Evolutionary conservation across 2,797 vertebrate species (phyloP).

Genomic region (Premnoplex brunnescens): DNA sequence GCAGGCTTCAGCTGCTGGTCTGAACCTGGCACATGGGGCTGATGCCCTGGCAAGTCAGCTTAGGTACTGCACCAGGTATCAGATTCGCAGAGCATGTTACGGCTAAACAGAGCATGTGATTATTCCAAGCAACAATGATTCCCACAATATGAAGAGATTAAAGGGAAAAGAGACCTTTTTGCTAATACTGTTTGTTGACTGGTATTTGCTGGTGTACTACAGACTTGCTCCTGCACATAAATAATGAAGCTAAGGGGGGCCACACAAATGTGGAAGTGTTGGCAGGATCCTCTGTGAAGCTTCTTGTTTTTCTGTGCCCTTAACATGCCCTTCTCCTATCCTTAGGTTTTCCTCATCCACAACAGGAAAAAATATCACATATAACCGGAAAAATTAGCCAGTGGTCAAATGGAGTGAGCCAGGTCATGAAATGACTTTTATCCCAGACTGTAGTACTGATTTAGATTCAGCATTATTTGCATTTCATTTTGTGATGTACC

Average conservation of each 20-base stretch:
- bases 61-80: background rate
- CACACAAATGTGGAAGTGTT: background rate
- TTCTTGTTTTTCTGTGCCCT: slow-evolving; percentile 14
- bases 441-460: background rate
- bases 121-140: background rate
- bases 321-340: background rate
- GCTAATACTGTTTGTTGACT: background rate
- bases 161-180: background rate
- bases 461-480: background rate
- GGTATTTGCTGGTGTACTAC: background rate
- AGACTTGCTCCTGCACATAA: background rate
- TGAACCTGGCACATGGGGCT: background rate
- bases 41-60: background rate
- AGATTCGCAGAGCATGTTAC: background rate
- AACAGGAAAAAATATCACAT: slow-evolving; percentile 21
- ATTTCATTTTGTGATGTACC: background rate
- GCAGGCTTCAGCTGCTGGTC: background rate
- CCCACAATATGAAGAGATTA: background rate
- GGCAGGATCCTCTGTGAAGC: background rate
- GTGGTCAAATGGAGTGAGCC: background rate
- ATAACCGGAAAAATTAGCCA: background rate
- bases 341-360: background rate
- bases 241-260: background rate
- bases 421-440: background rate
- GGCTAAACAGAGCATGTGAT: background rate